A percentile compares a stretch with the other conserved stretches of the same genome.
Conservation (phyloP, 2,888 invertebrate species). For the Orthosia cruda region DNA sequence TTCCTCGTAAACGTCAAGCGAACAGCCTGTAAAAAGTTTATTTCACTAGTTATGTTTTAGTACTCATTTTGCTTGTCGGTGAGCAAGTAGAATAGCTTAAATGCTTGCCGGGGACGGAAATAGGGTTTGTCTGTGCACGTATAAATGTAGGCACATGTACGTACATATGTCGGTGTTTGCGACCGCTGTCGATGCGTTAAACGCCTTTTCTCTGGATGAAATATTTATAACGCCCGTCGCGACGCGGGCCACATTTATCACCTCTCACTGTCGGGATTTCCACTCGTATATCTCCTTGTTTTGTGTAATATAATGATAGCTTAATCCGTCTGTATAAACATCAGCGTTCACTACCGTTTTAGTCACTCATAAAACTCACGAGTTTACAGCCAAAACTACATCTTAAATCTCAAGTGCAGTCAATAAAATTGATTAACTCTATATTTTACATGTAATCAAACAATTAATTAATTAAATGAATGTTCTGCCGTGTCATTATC, state of each 20-base stretch:
- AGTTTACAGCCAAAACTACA: constrained; percentile 18
- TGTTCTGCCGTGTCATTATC: constrained; percentile 11
- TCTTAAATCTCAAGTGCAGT: constrained; percentile 8
- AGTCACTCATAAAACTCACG: not conserved
- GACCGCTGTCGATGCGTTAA: constrained; percentile 70
- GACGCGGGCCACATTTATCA: constrained; percentile 51
- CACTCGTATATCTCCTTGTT: constrained; percentile 23
- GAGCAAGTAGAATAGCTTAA: constrained; percentile 67
- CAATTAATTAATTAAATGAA: constrained; percentile 26
- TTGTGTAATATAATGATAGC: constrained; percentile 37
- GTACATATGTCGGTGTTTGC: constrained; percentile 61
- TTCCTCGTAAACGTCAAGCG: constrained; percentile 9
- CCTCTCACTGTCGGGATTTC: constrained; percentile 45
- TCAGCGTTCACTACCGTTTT: not conserved
- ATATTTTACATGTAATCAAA: constrained; percentile 32
- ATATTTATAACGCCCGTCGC: constrained; percentile 72
- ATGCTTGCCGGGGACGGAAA: constrained; percentile 77
- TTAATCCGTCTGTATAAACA: constrained; percentile 24
- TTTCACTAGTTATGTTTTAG: constrained; percentile 12
- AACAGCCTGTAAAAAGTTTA: constrained; percentile 12
- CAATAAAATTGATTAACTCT: constrained; percentile 18
- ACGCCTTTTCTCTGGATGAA: constrained; percentile 72
- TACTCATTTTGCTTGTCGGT: constrained; percentile 20
- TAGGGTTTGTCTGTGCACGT: constrained; percentile 71
- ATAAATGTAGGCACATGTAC: constrained; percentile 43